A percentile compares a stretch with the other conserved stretches of the same genome.
Conservation (phyloP, 2,888 invertebrate genomes). For the Hyalella azteca region DNA sequence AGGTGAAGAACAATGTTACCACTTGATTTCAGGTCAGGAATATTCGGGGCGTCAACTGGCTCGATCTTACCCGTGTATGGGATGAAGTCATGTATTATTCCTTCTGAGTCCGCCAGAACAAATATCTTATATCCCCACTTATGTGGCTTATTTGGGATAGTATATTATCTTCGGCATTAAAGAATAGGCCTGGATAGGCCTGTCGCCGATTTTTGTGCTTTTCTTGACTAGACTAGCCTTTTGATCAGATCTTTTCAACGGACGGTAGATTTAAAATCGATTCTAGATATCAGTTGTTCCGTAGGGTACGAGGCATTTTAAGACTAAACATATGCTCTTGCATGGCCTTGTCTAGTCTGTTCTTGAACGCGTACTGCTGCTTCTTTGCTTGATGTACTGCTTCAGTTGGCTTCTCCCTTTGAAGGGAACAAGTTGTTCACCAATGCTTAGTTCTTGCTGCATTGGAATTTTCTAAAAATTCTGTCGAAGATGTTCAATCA, state of each 20-base stretch:
- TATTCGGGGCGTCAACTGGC: background rate
- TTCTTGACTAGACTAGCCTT: no score
- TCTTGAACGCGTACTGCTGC: no score
- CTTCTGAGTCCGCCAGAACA: background rate
- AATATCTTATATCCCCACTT: slow-evolving; percentile 6
- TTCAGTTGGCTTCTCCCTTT: background rate
- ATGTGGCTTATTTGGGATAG: slow-evolving; percentile 3
- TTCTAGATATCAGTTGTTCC: no score
- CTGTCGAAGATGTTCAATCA: background rate
- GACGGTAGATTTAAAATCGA: no score
- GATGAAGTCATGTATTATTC: background rate
- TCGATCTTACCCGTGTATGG: slow-evolving; percentile 2
- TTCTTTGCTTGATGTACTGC: no score
- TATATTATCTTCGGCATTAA: no score
- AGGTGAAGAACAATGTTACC: slow-evolving; percentile 30
- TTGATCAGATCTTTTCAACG: no score
- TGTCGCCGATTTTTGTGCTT: no score
- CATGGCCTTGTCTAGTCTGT: no score
- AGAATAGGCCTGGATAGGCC: no score
- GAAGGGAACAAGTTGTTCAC: slow-evolving; percentile 2
- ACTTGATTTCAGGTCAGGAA: slow-evolving; percentile 23
- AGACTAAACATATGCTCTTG: no score
- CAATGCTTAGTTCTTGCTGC: background rate
- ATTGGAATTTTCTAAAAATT: slow-evolving; percentile 4
- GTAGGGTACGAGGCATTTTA: no score